Percentiles rank a stretch among this genome's conserved stretches.
Conservation (phyloP, 1,140 invertebrate species). For the Leptinotarsa undecemlineata region DNA sequence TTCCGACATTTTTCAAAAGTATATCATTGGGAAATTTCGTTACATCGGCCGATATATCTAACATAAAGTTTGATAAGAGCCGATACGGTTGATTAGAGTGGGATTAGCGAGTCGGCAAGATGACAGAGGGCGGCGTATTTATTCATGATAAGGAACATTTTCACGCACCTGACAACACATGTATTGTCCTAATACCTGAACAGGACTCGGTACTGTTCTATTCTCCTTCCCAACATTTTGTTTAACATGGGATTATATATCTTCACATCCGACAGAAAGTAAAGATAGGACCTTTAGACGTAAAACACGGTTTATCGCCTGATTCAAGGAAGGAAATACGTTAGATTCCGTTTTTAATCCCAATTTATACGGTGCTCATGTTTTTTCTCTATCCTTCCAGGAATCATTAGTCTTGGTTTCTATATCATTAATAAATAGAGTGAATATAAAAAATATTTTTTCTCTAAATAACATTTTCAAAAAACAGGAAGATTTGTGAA, state of each 20-base stretch:
- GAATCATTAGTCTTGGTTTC: too few species aligned
- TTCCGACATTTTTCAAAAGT: neutral
- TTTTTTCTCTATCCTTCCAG: too few species aligned
- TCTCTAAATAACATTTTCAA: too few species aligned
- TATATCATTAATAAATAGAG: too few species aligned
- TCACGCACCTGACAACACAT: constrained; percentile 40
- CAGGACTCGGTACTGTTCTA: constrained; percentile 23
- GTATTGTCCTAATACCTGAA: constrained; percentile 37
- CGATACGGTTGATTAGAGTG: constrained; percentile 39
- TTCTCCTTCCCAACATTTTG: constrained; percentile 23
- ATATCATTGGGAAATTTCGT: neutral
- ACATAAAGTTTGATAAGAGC: constrained; percentile 35
- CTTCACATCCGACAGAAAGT: constrained; percentile 26
- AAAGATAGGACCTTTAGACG: constrained; percentile 14
- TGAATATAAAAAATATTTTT: too few species aligned
- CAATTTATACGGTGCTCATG: too few species aligned
- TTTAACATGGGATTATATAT: constrained; percentile 25
- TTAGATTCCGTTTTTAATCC: neutral
- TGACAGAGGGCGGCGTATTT: constrained; percentile 41
- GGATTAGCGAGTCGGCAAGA: constrained; percentile 39
- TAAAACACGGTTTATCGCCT: constrained; percentile 14
- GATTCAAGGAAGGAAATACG: neutral
- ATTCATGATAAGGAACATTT: constrained; percentile 35
- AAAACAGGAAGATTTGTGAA: too few species aligned
- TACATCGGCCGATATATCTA: constrained; percentile 10